Conservation (phyloP, 2,113 vertebrate species). For the Galemys pyrenaicus region DNA sequence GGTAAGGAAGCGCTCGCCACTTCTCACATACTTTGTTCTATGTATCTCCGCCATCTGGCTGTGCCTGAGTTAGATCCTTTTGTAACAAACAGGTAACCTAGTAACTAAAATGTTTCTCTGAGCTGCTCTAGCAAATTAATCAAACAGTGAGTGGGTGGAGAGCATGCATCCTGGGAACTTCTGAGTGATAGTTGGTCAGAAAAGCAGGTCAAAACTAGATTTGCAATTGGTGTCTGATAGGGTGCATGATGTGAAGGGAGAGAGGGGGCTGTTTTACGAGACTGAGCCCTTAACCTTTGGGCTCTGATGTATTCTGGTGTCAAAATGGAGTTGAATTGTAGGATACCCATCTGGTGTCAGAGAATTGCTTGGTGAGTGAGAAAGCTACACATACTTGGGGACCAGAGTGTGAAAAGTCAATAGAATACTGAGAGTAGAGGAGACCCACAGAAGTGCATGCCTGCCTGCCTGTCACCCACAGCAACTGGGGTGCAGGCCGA, state of each 20-base stretch:
- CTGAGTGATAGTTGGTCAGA: background rate
- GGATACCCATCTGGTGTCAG: background rate
- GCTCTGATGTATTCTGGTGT: background rate
- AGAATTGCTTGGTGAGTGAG: background rate
- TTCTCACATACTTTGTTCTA: background rate
- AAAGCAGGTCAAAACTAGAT: no score
- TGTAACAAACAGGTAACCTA: background rate
- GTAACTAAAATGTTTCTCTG: background rate
- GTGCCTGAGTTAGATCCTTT: background rate
- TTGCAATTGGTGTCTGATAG: background rate
- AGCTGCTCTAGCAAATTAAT: background rate
- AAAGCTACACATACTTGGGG: background rate
- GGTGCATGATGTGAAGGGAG: no score
- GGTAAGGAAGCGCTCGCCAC: no score
- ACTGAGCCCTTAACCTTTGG: background rate
- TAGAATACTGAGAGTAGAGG: background rate
- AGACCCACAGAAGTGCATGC: background rate
- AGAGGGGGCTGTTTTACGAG: background rate
- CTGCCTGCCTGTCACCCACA: no score
- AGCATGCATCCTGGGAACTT: background rate
- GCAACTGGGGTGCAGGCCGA: no score
- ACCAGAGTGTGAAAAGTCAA: background rate
- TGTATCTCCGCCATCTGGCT: background rate
- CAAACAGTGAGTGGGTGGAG: no score
- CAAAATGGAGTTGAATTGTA: background rate